Evolutionary conservation across 92 coral and sea anemone species (phyloP), one percentile per base, ranked within the genome.

Genomic region (Palythoa grandiflora): DNA sequence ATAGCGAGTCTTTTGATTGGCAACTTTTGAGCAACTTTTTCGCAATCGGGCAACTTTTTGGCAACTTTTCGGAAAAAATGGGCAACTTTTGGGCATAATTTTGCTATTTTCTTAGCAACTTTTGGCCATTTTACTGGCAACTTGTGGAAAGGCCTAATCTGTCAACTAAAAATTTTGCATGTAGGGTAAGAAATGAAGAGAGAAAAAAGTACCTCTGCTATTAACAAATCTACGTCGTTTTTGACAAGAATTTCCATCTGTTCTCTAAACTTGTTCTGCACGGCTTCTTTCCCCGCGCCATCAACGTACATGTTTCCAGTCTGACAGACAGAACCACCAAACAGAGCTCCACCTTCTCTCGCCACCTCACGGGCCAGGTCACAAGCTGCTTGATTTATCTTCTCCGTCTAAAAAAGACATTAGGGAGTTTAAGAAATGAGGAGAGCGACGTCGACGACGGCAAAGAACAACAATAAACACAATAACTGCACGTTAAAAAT

Each of bases 331-430:
- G 93, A 93, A 16, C 92, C 95, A 5, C 92, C 79, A 11, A 48
- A 84, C 50, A 88, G 71, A 73, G 88, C 93, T n/a, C 90, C 90
- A 15, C 93, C 93, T 65, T 90, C 93, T 8, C 40, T 39, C 3
- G 93, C 93, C 63, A 89, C 83, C n/a, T 54, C 75, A 2, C 76
- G 37, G 50, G 95, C 98, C 78, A 95, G 91, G 78, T 90, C 93
- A 75, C 96, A 93, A 2, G 96, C 96, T 0, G 98, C 90, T 75
- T 93, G 93, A 83, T 93, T 93, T 10, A 95, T 80, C n/a, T 88
- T 92, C 59, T 85, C 88, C 50, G 87, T 77, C 98, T 94, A 84
- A 50, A 48, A 38, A 38, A 70, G 54, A 4, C 35, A 38, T 38
- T n/a, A 48, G 16, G 17, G 15, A 28, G 28, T 28, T 28, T 28